Conservation (phyloP, 2,113 vertebrate genomes). For the Cisticola juncidis region DNA sequence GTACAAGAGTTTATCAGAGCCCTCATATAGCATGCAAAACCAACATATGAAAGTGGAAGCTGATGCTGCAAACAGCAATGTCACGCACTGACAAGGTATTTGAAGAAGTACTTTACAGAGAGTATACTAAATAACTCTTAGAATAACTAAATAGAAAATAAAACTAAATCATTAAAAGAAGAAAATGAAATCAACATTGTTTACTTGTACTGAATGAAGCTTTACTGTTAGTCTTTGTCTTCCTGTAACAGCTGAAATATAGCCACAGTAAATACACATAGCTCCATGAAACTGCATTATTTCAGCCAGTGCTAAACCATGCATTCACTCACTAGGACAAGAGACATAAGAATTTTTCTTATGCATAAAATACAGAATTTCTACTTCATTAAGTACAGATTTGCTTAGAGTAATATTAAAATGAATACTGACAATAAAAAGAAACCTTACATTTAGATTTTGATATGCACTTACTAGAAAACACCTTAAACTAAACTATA, state of each 20-base stretch:
- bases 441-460: not conserved
- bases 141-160: not conserved
- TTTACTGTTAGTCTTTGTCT: not conserved
- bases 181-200: not conserved
- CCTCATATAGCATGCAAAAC: not conserved
- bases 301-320: not conserved
- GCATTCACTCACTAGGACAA: not conserved
- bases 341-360: not conserved
- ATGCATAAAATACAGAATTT: not conserved
- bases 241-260: not conserved
- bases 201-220: not conserved
- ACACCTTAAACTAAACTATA: not conserved
- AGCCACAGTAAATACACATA: not conserved
- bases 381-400: not conserved
- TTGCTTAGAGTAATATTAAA: not conserved
- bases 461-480: not conserved
- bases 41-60: not conserved
- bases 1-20: not conserved
- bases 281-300: not conserved
- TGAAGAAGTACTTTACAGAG: not conserved
- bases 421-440: not conserved
- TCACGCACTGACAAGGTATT: not conserved
- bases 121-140: not conserved
- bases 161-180: not conserved
- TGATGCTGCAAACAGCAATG: not conserved